These are phyloP conservation scores for Apus apus DNA, from an alignment of 2,113 vertebrate genomes.

Conservation along the genomic window DNA sequence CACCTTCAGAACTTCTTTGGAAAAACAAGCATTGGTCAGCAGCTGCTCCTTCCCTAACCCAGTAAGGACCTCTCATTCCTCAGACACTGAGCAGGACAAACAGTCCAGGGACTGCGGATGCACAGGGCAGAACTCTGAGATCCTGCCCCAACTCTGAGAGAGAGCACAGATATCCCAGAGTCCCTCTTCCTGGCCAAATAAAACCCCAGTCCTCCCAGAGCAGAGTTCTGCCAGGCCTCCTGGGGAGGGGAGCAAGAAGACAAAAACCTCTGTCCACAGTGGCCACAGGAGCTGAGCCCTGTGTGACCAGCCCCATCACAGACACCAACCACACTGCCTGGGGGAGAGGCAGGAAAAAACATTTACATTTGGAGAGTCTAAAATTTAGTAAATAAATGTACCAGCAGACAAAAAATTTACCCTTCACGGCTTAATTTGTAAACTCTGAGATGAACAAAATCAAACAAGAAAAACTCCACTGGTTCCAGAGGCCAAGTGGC, in stretches of 20 bases:
- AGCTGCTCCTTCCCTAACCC: neutral
- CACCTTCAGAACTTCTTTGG: neutral
- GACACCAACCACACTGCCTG: neutral
- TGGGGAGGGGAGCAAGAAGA: neutral
- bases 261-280: neutral
- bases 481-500: neutral
- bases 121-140: neutral
- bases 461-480: neutral
- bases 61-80: neutral
- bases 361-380: neutral
- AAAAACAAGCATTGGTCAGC: neutral
- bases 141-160: neutral
- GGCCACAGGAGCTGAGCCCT: neutral
- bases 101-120: neutral
- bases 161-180: neutral
- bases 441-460: neutral
- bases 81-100: neutral
- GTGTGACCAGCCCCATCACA: accelerated
- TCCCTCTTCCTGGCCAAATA: neutral
- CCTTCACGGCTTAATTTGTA: neutral
- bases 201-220: neutral
- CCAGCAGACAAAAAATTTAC: neutral
- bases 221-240: neutral
- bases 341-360: neutral
- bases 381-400: neutral